These are phyloP conservation scores for Sinocyclocheilus rhinocerous DNA, from an alignment of 2,113 vertebrate species.

Conservation along the genomic window DNA sequence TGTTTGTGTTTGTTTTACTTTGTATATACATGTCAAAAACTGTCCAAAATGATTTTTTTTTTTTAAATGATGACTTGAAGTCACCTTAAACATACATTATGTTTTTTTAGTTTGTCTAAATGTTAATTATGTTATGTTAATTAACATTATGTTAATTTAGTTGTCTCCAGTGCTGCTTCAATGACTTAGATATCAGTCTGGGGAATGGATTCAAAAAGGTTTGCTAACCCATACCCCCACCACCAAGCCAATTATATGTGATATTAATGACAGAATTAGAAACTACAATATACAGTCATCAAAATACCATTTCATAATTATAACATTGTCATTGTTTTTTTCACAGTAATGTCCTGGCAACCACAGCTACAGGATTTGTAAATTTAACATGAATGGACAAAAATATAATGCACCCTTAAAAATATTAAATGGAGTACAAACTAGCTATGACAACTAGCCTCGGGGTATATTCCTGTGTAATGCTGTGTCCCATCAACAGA, in stretches of 20 bases:
- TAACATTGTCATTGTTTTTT: no score
- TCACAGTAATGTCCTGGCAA: neutral
- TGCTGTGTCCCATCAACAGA: neutral
- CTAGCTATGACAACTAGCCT: neutral
- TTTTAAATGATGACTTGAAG: neutral
- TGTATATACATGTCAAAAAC: neutral
- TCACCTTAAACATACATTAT: neutral
- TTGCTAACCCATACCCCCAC: no score
- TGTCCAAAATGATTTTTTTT: neutral
- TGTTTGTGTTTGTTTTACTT: neutral
- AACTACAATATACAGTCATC: no score
- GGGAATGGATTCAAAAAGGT: no score
- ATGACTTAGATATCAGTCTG: no score
- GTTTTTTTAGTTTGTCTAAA: no score
- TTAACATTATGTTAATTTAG: no score
- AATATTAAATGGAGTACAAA: neutral
- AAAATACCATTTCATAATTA: no score
- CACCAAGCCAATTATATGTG: no score
- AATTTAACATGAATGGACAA: neutral
- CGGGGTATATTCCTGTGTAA: neutral
- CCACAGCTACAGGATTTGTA: neutral
- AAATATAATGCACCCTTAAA: neutral
- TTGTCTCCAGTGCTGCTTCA: neutral
- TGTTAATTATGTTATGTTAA: no score
- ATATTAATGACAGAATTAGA: no score